A percentile compares a stretch with the other conserved stretches of the same genome.
Evolutionary conservation across 2,113 vertebrate genomes (phyloP).

Genomic region (Cryptotis parvus): DNA sequence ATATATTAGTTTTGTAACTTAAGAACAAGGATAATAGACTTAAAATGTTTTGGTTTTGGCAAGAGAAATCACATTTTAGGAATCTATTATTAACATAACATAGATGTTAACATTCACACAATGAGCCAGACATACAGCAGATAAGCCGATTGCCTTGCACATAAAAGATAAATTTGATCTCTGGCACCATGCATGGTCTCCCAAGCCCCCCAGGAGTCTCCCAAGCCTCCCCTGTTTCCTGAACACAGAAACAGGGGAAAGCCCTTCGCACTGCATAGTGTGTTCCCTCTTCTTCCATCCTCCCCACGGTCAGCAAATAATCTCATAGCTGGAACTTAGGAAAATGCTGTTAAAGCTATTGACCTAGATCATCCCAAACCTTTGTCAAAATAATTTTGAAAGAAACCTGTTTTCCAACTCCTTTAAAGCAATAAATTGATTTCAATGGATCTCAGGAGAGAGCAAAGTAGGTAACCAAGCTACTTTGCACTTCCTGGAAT

Average conservation of each 20-base stretch:
- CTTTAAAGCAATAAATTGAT: not conserved
- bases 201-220: no score
- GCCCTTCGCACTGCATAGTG: no score
- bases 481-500: not conserved
- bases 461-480: not conserved
- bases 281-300: no score
- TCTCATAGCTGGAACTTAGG: not conserved
- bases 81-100: no score
- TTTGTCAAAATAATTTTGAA: not conserved
- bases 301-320: no score
- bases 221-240: no score
- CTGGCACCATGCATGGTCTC: no score
- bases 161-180: no score
- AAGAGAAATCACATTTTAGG: not conserved
- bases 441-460: not conserved
- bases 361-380: not conserved
- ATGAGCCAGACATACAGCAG: no score
- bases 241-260: no score
- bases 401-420: not conserved
- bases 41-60: slow-evolving; percentile 13
- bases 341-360: not conserved
- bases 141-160: no score
- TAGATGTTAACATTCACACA: not conserved
- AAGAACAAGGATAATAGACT: not conserved
- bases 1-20: not conserved